Conservation (phyloP, 2,888 invertebrate species). For the Eugnorisma glareosa region DNA sequence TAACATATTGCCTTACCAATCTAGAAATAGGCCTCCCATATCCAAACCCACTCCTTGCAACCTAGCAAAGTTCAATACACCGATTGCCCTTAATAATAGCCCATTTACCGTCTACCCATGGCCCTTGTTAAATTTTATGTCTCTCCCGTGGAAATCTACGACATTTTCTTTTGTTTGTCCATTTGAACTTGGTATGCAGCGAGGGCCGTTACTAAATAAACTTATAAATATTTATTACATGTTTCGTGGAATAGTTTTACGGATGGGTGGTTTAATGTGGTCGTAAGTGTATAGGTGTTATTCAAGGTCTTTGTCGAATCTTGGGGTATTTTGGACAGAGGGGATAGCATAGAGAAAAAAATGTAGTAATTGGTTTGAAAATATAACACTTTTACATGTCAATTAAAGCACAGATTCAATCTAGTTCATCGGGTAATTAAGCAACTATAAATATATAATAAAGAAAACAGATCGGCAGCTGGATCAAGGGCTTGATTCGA, state of each 20-base stretch:
- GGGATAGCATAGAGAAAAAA: too few relatives aligned
- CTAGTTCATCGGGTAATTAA: too few relatives aligned
- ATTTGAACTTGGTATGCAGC: constrained; percentile 49
- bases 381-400: too few relatives aligned
- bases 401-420: too few relatives aligned
- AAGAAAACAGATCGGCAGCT: too few relatives aligned
- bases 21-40: constrained; percentile 7
- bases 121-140: constrained; percentile 63
- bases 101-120: constrained; percentile 14
- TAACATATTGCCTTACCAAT: neutral
- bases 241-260: constrained; percentile 27
- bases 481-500: too few relatives aligned
- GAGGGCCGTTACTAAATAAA: constrained; percentile 23
- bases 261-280: constrained; percentile 29
- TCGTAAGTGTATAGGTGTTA: constrained; percentile 6
- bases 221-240: constrained; percentile 59
- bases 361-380: too few relatives aligned
- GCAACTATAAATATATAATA: too few relatives aligned
- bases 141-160: constrained; percentile 47
- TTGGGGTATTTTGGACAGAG: neutral
- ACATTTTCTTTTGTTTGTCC: constrained; percentile 51
- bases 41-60: neutral
- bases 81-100: constrained; percentile 43
- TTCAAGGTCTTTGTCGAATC: constrained; percentile 10
- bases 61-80: constrained; percentile 53